Percentiles rank a stretch among this genome's conserved stretches.
Evolutionary conservation across 2,888 invertebrate species (phyloP).

Genomic region (Celastrina argiolus): DNA sequence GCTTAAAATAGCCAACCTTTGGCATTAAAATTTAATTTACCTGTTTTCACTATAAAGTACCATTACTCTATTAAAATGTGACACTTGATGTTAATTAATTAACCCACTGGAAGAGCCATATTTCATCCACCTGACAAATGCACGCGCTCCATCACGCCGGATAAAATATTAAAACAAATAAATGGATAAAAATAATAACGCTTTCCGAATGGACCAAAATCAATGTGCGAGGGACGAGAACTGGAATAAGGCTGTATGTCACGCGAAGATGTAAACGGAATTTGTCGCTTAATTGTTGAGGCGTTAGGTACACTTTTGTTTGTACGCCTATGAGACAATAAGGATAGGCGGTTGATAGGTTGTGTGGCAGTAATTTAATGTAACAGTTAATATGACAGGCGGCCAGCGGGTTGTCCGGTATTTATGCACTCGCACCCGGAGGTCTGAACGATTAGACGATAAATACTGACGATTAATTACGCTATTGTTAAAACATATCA

Average conservation of each 20-base stretch:
- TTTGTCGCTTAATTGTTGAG: slow-evolving; percentile 25
- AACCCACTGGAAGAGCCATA: slow-evolving; percentile 61
- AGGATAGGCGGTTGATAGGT: slow-evolving; percentile 61
- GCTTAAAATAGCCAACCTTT: background rate
- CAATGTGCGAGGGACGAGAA: slow-evolving; percentile 67
- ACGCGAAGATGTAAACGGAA: slow-evolving; percentile 40
- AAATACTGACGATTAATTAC: slow-evolving; percentile 73
- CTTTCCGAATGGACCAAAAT: slow-evolving; percentile 76
- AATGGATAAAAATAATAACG: slow-evolving; percentile 70
- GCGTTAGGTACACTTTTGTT: slow-evolving; percentile 38
- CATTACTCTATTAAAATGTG: background rate
- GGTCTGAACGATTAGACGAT: slow-evolving; percentile 67
- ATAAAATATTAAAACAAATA: slow-evolving; percentile 79
- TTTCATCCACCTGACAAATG: slow-evolving; percentile 74
- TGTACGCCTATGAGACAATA: slow-evolving; percentile 48
- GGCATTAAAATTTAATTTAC: background rate
- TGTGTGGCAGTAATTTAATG: slow-evolving; percentile 75
- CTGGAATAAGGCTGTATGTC: slow-evolving; percentile 50
- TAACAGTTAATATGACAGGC: slow-evolving; percentile 78
- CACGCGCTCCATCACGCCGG: slow-evolving; percentile 72
- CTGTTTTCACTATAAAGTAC: background rate
- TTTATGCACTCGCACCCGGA: slow-evolving; percentile 78
- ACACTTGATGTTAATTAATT: slow-evolving; percentile 59
- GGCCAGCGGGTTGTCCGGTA: slow-evolving; percentile 70
- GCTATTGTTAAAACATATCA: slow-evolving; percentile 60